phyloP scores from a whole-genome alignment of 2,888 invertebrate species.

The Lasioglossum lativentre region DNA sequence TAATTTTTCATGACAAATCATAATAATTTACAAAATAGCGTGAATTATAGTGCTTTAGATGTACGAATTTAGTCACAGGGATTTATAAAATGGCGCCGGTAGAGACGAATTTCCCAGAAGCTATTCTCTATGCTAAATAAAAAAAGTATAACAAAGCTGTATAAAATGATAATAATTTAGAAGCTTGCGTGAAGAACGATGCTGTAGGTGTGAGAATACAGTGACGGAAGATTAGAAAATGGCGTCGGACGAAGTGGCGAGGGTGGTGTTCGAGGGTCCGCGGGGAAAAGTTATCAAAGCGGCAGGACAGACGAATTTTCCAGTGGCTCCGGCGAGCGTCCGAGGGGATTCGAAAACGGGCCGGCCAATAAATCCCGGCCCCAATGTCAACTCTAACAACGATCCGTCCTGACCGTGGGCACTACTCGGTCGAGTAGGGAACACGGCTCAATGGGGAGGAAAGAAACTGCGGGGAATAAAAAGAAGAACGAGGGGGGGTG shows the following conservation, averaged over 20 bases:
- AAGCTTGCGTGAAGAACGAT: no score
- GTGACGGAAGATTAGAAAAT: background rate
- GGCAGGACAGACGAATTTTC: slow-evolving; percentile 51
- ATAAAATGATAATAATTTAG: no score
- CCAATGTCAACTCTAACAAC: slow-evolving; percentile 64
- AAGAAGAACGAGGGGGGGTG: slow-evolving; percentile 34
- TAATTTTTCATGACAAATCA: no score
- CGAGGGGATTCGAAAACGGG: slow-evolving; percentile 30
- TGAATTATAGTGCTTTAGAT: no score
- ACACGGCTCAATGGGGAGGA: slow-evolving; percentile 36
- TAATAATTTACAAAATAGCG: no score
- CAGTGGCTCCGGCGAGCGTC: background rate
- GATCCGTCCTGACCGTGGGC: slow-evolving; percentile 57
- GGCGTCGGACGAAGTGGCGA: background rate
- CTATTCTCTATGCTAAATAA: no score
- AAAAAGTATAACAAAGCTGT: no score
- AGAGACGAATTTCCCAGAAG: no score
- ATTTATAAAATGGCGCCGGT: no score
- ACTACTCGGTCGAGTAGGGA: slow-evolving; percentile 18
- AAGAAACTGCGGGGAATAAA: slow-evolving; percentile 40
- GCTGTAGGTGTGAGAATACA: background rate
- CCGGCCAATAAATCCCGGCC: slow-evolving; percentile 64
- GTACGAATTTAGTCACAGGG: no score
- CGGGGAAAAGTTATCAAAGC: slow-evolving; percentile 43
- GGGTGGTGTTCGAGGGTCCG: background rate